These are phyloP conservation scores for Rhincodon typus DNA, from an alignment of 2,797 vertebrate species.

Conservation along the genomic window DNA sequence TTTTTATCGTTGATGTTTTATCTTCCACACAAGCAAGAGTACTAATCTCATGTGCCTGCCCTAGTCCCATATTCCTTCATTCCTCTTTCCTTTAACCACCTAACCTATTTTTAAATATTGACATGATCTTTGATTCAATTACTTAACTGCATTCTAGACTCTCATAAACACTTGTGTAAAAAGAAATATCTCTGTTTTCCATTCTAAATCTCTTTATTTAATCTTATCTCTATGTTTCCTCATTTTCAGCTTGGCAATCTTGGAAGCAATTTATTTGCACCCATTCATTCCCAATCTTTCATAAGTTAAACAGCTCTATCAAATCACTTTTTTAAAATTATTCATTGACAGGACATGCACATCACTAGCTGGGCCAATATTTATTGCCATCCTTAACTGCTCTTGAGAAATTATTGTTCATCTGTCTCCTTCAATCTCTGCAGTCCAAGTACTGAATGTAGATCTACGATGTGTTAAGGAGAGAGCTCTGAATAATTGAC, in stretches of 20 bases:
- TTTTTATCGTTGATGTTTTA: neutral
- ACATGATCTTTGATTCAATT: no score
- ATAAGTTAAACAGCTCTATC: neutral
- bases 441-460: no score
- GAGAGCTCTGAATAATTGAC: no score
- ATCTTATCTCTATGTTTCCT: neutral
- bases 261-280: neutral
- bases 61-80: no score
- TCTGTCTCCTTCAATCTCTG: no score
- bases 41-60: neutral
- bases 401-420: no score
- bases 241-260: neutral
- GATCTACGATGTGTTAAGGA: no score
- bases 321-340: neutral
- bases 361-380: no score
- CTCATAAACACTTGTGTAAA: neutral
- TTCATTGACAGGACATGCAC: no score
- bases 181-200: neutral
- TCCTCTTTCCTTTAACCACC: no score
- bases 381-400: no score
- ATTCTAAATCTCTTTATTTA: neutral
- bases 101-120: no score
- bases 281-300: neutral
- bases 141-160: neutral
- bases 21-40: neutral